Conservation (phyloP, 2,797 vertebrate species). For the Tragelaphus eurycerus region DNA sequence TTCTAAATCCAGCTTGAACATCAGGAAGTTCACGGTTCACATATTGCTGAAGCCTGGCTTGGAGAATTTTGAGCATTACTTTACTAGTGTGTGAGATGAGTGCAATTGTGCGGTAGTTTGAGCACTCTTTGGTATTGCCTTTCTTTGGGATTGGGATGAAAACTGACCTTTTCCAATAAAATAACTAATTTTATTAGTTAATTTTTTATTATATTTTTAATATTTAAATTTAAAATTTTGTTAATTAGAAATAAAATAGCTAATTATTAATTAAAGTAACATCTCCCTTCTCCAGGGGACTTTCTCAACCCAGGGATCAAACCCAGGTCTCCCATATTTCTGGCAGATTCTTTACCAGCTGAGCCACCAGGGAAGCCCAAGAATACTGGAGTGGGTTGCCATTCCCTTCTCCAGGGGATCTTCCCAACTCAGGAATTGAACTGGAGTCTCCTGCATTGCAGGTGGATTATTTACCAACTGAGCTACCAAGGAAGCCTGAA, state of each 20-base stretch:
- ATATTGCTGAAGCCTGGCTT: no score
- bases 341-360: neutral
- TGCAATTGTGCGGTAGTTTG: no score
- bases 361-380: neutral
- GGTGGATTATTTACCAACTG: neutral
- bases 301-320: neutral
- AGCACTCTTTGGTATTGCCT: no score
- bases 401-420: neutral
- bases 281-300: neutral
- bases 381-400: neutral
- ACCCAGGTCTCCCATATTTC: neutral
- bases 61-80: no score
- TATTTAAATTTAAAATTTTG: neutral
- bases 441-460: neutral
- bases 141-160: no score
- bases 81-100: no score
- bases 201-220: neutral
- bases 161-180: no score
- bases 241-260: neutral
- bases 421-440: neutral
- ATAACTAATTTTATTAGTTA: neutral
- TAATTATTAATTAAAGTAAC: neutral
- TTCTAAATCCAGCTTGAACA: no score
- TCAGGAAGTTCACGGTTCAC: no score
- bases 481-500: neutral